phyloP scores from a whole-genome alignment of 2,888 invertebrate genomes.

The Temnothorax unifasciatus region DNA sequence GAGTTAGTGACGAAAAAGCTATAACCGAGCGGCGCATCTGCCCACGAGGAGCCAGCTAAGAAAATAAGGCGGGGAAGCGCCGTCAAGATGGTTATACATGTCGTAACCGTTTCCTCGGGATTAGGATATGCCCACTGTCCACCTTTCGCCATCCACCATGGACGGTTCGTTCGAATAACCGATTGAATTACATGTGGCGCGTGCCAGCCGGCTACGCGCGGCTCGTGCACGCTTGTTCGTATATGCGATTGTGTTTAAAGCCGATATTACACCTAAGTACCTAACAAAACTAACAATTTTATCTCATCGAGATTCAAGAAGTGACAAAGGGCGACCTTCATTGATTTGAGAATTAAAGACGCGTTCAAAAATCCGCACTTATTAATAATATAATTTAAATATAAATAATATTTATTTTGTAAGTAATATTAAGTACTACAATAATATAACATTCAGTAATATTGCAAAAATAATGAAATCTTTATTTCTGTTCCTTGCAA shows the following conservation, averaged over 20 bases:
- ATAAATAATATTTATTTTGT: not conserved
- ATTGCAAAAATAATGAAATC: not conserved
- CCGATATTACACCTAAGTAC: conserved; percentile 12
- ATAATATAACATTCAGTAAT: not conserved
- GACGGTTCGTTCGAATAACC: conserved; percentile 77
- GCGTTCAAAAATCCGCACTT: not conserved
- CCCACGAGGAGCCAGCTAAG: conserved; percentile 75
- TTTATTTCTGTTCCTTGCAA: not conserved
- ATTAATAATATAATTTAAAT: not conserved
- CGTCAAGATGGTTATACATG: conserved; percentile 67
- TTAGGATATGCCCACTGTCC: conserved; percentile 67
- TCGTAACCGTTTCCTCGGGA: conserved; percentile 77
- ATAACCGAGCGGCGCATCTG: conserved; percentile 71
- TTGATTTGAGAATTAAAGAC: not conserved
- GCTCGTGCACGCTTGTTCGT: conserved; percentile 27
- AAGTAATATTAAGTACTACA: not conserved
- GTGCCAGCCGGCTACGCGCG: conserved; percentile 81
- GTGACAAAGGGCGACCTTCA: not conserved
- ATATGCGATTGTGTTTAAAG: not conserved
- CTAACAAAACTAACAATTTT: conserved; percentile 17
- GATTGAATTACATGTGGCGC: conserved; percentile 85
- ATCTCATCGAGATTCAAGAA: not conserved
- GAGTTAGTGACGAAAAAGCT: conserved; percentile 62
- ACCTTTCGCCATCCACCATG: conserved; percentile 31
- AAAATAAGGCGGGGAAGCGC: conserved; percentile 76